These are phyloP conservation scores for Trachops cirrhosus DNA, from an alignment of 2,797 vertebrate species.

Conservation along the genomic window DNA sequence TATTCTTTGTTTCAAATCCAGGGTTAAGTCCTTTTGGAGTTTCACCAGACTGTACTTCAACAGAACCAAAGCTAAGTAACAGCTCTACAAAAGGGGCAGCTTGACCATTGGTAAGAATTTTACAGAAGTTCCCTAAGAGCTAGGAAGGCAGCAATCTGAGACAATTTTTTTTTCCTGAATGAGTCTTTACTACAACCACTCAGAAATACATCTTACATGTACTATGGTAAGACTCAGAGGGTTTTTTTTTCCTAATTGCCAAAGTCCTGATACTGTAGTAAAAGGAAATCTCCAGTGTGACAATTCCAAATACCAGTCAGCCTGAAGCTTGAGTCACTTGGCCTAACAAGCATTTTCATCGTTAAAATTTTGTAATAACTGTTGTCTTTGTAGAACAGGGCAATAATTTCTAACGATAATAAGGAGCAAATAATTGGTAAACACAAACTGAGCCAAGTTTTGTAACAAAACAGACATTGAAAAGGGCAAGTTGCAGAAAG, in stretches of 20 bases:
- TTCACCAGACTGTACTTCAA: background rate
- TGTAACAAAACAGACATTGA: background rate
- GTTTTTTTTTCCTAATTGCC: background rate
- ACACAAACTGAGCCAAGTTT: conserved; percentile 34
- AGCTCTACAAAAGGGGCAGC: conserved; percentile 29
- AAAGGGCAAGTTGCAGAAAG: conserved; percentile 23
- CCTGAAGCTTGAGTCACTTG: conserved; percentile 34
- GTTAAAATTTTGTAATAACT: conserved; percentile 43
- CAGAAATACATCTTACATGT: conserved; percentile 15
- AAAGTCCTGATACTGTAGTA: conserved; percentile 15
- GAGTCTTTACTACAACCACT: conserved; percentile 45
- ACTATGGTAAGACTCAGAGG: background rate
- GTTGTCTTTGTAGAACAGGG: background rate
- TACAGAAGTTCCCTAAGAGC: conserved; percentile 34
- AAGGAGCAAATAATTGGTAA: conserved; percentile 19
- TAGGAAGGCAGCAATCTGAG: background rate
- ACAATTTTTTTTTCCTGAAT: conserved; percentile 30
- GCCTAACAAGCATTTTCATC: conserved; percentile 38
- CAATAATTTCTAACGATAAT: background rate
- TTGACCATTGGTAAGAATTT: conserved; percentile 23
- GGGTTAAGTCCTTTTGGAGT: background rate
- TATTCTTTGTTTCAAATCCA: conserved; percentile 68
- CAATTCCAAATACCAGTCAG: conserved; percentile 44
- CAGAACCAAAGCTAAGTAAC: conserved; percentile 41
- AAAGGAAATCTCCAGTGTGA: conserved; percentile 41